Conservation (phyloP, 2,888 invertebrate species). For the Cephus nigrinus region DNA sequence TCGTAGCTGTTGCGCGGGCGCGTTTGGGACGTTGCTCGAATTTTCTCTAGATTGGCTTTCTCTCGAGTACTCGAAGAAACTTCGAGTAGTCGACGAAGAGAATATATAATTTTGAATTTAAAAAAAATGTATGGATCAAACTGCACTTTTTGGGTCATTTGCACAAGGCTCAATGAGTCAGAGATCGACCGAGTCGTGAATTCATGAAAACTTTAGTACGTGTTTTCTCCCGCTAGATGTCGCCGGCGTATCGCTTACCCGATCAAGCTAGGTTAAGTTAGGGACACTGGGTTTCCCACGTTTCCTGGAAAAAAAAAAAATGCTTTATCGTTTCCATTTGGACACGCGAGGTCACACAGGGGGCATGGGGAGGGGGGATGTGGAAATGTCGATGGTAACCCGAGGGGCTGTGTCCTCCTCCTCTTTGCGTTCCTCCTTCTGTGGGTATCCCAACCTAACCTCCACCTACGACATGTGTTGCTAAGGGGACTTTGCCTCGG, state of each 20-base stretch:
- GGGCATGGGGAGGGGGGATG: no score
- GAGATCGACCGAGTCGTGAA: not conserved
- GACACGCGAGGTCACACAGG: not conserved
- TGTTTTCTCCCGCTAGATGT: not conserved
- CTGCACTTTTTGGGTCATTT: no score
- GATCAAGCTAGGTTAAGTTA: not conserved
- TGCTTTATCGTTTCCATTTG: not conserved
- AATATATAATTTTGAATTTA: not conserved
- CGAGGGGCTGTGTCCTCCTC: not conserved
- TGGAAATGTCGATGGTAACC: no score
- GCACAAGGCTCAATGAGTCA: not conserved
- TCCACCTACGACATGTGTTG: slow-evolving; percentile 46
- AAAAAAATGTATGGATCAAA: not conserved
- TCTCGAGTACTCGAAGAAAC: not conserved
- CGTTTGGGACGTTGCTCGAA: not conserved
- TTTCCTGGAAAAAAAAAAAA: not conserved
- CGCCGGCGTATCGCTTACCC: not conserved
- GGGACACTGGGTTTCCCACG: not conserved
- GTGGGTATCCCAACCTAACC: not conserved
- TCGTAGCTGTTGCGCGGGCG: no score
- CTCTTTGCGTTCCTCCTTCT: not conserved
- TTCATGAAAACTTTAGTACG: not conserved
- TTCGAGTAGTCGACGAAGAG: not conserved
- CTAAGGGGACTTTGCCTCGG: slow-evolving; percentile 52
- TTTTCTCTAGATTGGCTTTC: not conserved